A percentile compares a stretch with the other conserved stretches of the same genome.
These are phyloP conservation scores for Chanos chanos DNA, from an alignment of 2,797 vertebrate genomes.

Conservation along the genomic window DNA sequence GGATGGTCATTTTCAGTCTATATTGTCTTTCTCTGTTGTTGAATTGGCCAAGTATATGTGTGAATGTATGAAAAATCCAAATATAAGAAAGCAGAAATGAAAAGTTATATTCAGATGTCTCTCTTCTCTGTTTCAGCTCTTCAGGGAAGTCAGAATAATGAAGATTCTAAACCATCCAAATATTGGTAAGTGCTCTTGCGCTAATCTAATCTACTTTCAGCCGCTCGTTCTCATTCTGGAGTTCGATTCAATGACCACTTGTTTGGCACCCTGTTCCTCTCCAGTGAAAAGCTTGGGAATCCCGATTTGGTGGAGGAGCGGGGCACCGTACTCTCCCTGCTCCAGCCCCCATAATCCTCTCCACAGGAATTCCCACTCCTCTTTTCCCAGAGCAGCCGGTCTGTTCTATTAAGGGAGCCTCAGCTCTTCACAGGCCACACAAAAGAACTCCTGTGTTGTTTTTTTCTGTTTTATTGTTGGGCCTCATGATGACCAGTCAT, in stretches of 20 bases:
- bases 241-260: no score
- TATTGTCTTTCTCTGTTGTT: no score
- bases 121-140: conserved; percentile 69
- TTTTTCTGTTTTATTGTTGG: conserved; percentile 39
- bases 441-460: conserved; percentile 42
- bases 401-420: conserved; percentile 9
- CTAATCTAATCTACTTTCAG: not conserved
- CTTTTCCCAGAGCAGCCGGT: conserved; percentile 23
- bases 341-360: no score
- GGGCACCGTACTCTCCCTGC: conserved; percentile 11
- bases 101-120: not conserved
- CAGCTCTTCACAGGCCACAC: conserved; percentile 23
- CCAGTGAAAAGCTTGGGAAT: conserved; percentile 8
- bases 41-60: no score
- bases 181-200: conserved; percentile 78
- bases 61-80: not conserved
- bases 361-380: conserved; percentile 35
- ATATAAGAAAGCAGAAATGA: not conserved
- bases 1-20: no score
- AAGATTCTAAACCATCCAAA: conserved; percentile 96
- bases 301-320: conserved; percentile 2
- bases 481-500: conserved; percentile 25
- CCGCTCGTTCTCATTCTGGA: not conserved
- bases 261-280: not conserved
- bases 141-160: conserved; percentile 97